phyloP scores from a whole-genome alignment of 1,140 invertebrate genomes.

The Lucilia cuprina region DNA sequence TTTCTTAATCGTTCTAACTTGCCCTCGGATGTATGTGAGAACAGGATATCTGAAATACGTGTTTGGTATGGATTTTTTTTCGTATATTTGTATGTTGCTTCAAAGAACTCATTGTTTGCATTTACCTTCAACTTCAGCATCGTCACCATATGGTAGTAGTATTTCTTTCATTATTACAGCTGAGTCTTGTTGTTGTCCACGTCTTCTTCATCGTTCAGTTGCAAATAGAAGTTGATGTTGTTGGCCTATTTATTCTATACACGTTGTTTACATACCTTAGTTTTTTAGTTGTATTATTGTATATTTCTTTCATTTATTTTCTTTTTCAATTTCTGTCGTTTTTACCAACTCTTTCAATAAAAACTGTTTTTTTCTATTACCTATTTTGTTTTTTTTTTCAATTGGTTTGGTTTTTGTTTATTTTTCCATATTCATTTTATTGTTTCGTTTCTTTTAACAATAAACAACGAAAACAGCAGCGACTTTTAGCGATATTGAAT shows the following conservation, averaged over 20 bases:
- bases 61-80: background rate
- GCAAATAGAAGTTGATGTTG: background rate
- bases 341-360: background rate
- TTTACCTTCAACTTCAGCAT: background rate
- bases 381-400: background rate
- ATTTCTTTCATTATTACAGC: background rate
- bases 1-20: too few species aligned
- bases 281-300: background rate
- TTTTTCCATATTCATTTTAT: background rate
- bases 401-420: background rate
- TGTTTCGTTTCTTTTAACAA: background rate
- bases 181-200: too few species aligned
- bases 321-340: slow-evolving; percentile 5
- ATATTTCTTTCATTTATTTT: background rate
- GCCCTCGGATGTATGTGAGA: too few species aligned
- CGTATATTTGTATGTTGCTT: background rate
- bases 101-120: background rate
- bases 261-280: slow-evolving; percentile 24
- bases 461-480: background rate
- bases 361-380: background rate
- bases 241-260: slow-evolving; percentile 27
- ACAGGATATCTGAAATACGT: background rate
- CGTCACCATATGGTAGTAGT: background rate
- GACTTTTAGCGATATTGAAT: background rate
- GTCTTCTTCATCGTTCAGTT: background rate